Evolutionary conservation across 2,797 vertebrate species (phyloP).

Genomic region (Cyclopterus lumpus): DNA sequence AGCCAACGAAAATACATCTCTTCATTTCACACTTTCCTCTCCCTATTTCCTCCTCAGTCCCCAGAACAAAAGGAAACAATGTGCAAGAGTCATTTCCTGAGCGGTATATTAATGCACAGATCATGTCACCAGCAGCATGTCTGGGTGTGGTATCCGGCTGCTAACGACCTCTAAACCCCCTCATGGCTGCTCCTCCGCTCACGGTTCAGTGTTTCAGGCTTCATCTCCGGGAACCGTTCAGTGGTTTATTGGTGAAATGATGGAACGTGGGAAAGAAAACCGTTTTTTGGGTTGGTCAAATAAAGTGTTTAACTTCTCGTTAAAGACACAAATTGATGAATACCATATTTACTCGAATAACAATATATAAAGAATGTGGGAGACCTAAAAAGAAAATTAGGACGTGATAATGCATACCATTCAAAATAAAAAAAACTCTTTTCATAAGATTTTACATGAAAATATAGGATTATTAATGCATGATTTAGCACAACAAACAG

Average conservation of each 20-base stretch:
- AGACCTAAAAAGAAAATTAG: too few species aligned
- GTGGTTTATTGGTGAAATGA: not conserved
- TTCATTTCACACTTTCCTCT: slow-evolving; percentile 76
- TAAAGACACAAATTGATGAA: too few species aligned
- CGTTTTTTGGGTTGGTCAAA: too few species aligned
- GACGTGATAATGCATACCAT: not conserved
- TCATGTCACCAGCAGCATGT: slow-evolving; percentile 9
- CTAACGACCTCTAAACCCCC: slow-evolving; percentile 9
- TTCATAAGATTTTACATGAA: too few species aligned
- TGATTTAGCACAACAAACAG: too few species aligned
- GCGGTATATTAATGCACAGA: slow-evolving; percentile 61
- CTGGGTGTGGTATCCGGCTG: not conserved
- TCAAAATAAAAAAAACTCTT: not conserved
- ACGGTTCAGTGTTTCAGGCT: not conserved
- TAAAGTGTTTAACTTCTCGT: too few species aligned
- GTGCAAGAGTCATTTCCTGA: slow-evolving; percentile 67
- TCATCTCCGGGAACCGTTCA: not conserved
- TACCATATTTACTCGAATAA: not conserved
- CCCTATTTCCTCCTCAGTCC: slow-evolving; percentile 66
- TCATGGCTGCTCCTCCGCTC: not conserved
- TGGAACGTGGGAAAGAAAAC: not conserved
- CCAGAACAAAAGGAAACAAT: slow-evolving; percentile 57
- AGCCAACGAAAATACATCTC: slow-evolving; percentile 58
- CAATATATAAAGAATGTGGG: too few species aligned
- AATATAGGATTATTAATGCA: too few species aligned